phyloP scores from a whole-genome alignment of 2,888 invertebrate species.

The Rhagonycha lutea region DNA sequence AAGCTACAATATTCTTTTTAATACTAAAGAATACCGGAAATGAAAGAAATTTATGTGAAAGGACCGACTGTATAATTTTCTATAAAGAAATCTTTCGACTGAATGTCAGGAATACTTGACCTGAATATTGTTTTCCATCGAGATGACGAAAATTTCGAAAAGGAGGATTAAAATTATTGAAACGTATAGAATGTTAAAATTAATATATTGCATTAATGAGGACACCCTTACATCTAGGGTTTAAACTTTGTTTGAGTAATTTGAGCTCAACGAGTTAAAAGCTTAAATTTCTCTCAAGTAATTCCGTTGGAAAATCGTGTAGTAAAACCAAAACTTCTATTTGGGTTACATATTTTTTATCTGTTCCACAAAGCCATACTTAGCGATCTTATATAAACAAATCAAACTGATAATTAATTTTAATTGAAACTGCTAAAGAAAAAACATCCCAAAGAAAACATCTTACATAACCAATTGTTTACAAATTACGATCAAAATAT shows the following conservation, averaged over 20 bases:
- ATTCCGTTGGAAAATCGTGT: neutral
- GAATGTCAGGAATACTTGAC: too few species aligned
- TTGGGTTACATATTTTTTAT: neutral
- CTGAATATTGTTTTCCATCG: too few species aligned
- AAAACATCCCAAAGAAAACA: neutral
- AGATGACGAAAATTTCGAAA: neutral
- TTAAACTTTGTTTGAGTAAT: neutral
- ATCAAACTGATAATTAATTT: neutral
- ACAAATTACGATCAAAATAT: neutral
- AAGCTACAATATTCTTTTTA: too few species aligned
- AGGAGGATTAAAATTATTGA: neutral
- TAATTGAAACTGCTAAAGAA: neutral
- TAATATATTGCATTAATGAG: neutral
- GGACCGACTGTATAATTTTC: too few species aligned
- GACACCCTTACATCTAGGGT: neutral
- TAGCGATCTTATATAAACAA: neutral
- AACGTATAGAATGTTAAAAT: neutral
- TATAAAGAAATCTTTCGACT: too few species aligned
- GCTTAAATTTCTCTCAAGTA: neutral
- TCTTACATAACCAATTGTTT: neutral
- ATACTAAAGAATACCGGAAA: too few species aligned
- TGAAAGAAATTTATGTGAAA: too few species aligned
- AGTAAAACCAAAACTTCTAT: neutral
- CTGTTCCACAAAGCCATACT: neutral
- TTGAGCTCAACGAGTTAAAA: neutral